Percentiles rank a stretch among this genome's conserved stretches.
Conservation (phyloP, 1,140 invertebrate genomes). For the Papilio polyxenes region DNA sequence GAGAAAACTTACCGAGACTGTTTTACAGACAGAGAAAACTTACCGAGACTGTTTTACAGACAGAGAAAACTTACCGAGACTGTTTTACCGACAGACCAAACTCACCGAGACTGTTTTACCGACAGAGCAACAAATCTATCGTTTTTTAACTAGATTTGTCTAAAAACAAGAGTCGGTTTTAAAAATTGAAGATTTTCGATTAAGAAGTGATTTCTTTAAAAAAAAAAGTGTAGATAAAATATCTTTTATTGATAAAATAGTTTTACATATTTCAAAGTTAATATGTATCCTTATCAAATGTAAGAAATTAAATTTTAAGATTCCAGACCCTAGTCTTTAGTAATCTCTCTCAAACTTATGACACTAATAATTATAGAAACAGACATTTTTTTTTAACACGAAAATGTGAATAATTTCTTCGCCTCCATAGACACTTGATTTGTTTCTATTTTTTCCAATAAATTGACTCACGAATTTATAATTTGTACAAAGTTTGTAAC, state of each 20-base stretch:
- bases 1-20: no score
- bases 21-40: no score
- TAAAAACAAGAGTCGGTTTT: neutral
- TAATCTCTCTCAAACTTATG: constrained; percentile 21
- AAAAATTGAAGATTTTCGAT: neutral
- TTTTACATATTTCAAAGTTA: constrained; percentile 4
- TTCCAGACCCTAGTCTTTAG: constrained; percentile 23
- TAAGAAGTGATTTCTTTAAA: neutral
- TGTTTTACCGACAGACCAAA: neutral
- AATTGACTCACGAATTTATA: neutral
- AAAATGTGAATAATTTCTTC: neutral
- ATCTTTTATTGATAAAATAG: neutral
- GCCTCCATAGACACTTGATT: neutral
- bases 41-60: no score
- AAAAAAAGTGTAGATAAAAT: neutral
- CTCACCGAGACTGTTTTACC: no score
- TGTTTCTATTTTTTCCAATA: neutral
- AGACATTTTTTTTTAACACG: neutral
- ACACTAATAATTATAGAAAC: neutral
- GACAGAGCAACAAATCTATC: neutral
- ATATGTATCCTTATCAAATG: neutral
- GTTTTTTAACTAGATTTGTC: neutral
- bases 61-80: no score
- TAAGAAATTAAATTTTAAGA: constrained; percentile 20
- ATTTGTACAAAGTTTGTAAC: constrained; percentile 16